Base-by-base conservation (phyloP, 2,888 invertebrate species). In the Taenaris catops region DNA sequence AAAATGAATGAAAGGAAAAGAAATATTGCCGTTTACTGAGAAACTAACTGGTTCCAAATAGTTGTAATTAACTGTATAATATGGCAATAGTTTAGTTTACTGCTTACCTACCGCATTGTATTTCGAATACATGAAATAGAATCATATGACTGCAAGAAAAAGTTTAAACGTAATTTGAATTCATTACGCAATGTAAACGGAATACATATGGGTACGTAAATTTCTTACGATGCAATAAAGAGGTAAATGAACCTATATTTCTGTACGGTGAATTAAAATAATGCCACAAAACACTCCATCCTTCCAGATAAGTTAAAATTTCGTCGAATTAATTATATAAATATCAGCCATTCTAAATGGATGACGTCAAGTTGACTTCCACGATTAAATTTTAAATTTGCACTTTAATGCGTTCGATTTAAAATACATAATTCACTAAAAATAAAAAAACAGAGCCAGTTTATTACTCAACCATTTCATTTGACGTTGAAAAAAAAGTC, bases 331-430 rank as follows among this genome's bases (percentile, higher is more conserved):
- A 59, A 62, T 56, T 59, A 49, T 50, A 46, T 62, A 57, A 48
- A 45, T 46, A 55, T 60, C 70, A 57, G 65, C 71, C 69, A 70
- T 69, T 57, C 61, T 65, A 55, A 40, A 35, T 40, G 42, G 38
- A 50, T 63, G 63, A 62, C 55, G 58, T 65, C 67, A 66, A 35
- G 44, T n/a, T n/a, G n/a, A n/a, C n/a, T n/a, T n/a, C n/a, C n/a
- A n/a, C n/a, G n/a, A n/a, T n/a, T n/a, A n/a, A n/a, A n/a, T n/a
- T n/a, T n/a, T 34, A 7, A 49, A 33, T 35, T 47, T 61, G 34
- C 34, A 48, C 64, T 54, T 40, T 63, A 56, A 8, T 3, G 41
- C 39, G 41, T 8, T 16, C n/a, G 34, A 31, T 7, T 40, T 62
- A 70, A 55, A 65, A 49, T 37, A 19, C 34, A 46, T 36, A 42